These are phyloP conservation scores for Reinhardtius hippoglossoides DNA, from an alignment of 2,113 vertebrate species.

Conservation along the genomic window DNA sequence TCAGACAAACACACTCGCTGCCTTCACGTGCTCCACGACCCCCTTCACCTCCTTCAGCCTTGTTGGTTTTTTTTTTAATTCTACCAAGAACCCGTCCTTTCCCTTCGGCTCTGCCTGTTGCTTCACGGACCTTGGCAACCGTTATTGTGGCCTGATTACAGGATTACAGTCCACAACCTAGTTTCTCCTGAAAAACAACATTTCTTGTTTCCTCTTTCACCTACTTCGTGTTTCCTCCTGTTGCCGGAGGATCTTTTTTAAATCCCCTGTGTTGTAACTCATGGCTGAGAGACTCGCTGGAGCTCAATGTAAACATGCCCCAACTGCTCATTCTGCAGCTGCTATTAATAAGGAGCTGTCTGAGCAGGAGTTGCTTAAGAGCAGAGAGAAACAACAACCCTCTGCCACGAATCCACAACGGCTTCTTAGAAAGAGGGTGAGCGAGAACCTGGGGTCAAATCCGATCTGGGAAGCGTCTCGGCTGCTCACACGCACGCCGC, in stretches of 20 bases:
- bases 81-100: slow-evolving; percentile 22
- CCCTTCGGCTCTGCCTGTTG: slow-evolving; percentile 43
- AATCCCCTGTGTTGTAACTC: background rate
- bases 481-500: background rate
- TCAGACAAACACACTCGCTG: slow-evolving; percentile 72
- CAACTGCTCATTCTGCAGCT: slow-evolving; percentile 11
- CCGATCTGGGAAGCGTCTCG: slow-evolving; percentile 1
- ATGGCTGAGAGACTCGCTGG: fast-evolving
- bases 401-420: slow-evolving; percentile 15
- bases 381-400: background rate
- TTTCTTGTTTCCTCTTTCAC: too few species aligned
- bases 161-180: slow-evolving; percentile 41
- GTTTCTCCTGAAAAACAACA: slow-evolving; percentile 32
- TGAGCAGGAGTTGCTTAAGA: slow-evolving; percentile 29
- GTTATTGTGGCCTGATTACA: slow-evolving; percentile 28
- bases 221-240: background rate
- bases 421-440: slow-evolving; percentile 43
- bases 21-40: slow-evolving; percentile 70
- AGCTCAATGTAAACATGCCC: slow-evolving; percentile 41
- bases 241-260: background rate
- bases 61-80: background rate
- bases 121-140: slow-evolving; percentile 39
- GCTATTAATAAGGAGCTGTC: slow-evolving; percentile 37
- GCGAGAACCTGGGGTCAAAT: background rate
- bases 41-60: slow-evolving; percentile 21